A percentile compares a stretch with the other conserved stretches of the same genome.
These are phyloP conservation scores for Excalfactoria chinensis DNA, from an alignment of 2,113 vertebrate genomes.

Conservation along the genomic window DNA sequence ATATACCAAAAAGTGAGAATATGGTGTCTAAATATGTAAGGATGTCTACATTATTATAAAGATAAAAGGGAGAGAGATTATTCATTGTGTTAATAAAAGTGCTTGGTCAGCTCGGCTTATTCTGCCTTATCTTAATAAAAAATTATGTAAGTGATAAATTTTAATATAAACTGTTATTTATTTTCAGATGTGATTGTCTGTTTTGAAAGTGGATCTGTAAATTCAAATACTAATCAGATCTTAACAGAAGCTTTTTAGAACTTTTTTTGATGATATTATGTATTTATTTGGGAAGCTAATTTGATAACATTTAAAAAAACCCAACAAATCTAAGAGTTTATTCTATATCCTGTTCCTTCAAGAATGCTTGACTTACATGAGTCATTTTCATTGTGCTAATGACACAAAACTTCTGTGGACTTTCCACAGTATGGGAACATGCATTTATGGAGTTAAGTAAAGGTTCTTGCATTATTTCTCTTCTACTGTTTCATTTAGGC, in stretches of 20 bases:
- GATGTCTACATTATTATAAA: not conserved
- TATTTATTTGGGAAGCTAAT: not conserved
- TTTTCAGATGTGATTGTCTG: not conserved
- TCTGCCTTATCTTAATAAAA: not conserved
- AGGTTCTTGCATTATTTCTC: not conserved
- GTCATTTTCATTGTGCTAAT: not conserved
- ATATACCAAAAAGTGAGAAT: not conserved
- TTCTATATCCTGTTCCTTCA: not conserved
- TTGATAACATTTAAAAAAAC: not conserved
- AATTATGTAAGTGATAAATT: not conserved
- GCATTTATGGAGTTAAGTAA: not conserved
- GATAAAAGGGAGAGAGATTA: fast-evolving
- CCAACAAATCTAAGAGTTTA: not conserved
- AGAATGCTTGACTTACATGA: not conserved
- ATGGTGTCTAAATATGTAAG: not conserved
- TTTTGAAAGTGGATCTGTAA: not conserved
- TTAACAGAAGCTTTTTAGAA: not conserved
- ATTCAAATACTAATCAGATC: not conserved
- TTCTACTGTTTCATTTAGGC: conserved; percentile 76
- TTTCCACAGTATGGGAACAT: not conserved
- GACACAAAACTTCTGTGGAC: not conserved
- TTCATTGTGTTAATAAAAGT: not conserved
- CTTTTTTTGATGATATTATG: not conserved
- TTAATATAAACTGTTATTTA: not conserved
- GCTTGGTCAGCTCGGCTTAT: not conserved